These are phyloP conservation scores for Hyles euphorbiae DNA, from an alignment of 1,140 invertebrate genomes.

Conservation along the genomic window DNA sequence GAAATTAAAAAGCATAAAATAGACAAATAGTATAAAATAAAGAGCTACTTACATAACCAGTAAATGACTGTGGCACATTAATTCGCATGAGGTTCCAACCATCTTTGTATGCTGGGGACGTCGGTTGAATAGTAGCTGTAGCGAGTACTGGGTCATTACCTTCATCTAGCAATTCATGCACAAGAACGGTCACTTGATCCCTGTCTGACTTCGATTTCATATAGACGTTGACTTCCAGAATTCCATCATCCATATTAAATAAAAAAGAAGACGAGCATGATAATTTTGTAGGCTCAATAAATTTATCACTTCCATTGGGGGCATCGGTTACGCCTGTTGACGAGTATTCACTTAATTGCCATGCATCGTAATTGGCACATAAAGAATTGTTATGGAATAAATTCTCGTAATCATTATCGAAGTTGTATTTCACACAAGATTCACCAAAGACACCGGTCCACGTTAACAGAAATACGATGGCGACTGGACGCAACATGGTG, in stretches of 20 bases:
- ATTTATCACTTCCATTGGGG: slow-evolving; percentile 10
- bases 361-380: slow-evolving; percentile 11
- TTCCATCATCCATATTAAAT: slow-evolving; percentile 9
- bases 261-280: slow-evolving; percentile 13
- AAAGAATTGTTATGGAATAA: slow-evolving; percentile 8
- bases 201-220: slow-evolving; percentile 6
- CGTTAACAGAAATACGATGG: not conserved
- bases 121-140: not conserved
- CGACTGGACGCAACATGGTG: slow-evolving; percentile 1
- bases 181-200: slow-evolving; percentile 16
- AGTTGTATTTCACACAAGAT: slow-evolving; percentile 16
- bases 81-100: too few relatives aligned
- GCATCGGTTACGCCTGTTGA: slow-evolving; percentile 4
- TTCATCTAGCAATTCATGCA: slow-evolving; percentile 8
- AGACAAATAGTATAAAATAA: not conserved
- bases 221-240: slow-evolving; percentile 18
- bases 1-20: too few relatives aligned
- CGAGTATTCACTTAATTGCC: slow-evolving; percentile 16
- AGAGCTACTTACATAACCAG: slow-evolving; percentile 7
- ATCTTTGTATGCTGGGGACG: too few relatives aligned
- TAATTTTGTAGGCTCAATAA: slow-evolving; percentile 12
- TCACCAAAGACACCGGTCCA: not conserved
- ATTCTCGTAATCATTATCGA: slow-evolving; percentile 17
- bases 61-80: not conserved
- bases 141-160: slow-evolving; percentile 36